A percentile compares a stretch with the other conserved stretches of the same genome.
These are phyloP conservation scores for Gymnoscopelus braueri DNA, from an alignment of 2,797 vertebrate species.

Conservation along the genomic window DNA sequence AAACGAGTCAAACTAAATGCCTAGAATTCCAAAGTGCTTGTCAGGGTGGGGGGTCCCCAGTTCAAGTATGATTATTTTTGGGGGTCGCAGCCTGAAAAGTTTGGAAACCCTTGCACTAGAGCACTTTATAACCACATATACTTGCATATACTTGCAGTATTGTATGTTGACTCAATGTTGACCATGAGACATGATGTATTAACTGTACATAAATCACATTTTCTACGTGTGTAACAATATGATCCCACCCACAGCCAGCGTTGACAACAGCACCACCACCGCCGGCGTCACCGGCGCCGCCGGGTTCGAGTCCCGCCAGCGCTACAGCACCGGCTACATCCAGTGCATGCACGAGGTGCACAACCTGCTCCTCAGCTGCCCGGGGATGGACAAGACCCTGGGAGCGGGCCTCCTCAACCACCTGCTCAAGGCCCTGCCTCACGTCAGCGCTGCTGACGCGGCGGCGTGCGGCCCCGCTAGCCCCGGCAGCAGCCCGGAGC, in stretches of 20 bases:
- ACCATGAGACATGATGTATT: no score
- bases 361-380: slow-evolving; percentile 68
- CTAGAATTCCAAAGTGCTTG: no score
- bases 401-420: slow-evolving; percentile 71
- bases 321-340: slow-evolving; percentile 70
- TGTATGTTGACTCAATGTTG: no score
- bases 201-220: no score
- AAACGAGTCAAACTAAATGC: no score
- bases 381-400: slow-evolving; percentile 68
- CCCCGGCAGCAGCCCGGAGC: neutral
- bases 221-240: no score
- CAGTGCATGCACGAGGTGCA: slow-evolving; percentile 75
- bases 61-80: no score
- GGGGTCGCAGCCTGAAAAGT: no score
- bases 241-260: neutral
- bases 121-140: no score
- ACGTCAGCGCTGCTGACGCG: slow-evolving; percentile 41
- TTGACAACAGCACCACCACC: neutral
- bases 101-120: no score
- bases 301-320: slow-evolving; percentile 64
- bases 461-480: slow-evolving; percentile 30
- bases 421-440: slow-evolving; percentile 65
- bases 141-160: no score
- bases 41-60: no score
- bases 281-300: slow-evolving; percentile 29